phyloP scores from a whole-genome alignment of 2,797 vertebrate species.

The Platalea minor region DNA sequence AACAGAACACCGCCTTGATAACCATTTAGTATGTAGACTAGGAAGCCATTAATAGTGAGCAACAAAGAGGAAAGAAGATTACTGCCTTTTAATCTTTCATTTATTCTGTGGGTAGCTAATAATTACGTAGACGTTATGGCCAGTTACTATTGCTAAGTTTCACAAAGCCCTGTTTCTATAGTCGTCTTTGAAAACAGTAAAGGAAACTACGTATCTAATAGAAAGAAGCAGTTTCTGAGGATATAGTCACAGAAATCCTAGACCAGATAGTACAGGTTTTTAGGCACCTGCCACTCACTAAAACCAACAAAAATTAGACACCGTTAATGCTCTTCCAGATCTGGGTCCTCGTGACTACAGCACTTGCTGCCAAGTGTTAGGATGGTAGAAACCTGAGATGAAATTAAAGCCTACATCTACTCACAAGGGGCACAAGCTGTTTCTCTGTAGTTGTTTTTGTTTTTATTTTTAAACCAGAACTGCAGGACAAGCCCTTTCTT shows the following conservation, averaged over 20 bases:
- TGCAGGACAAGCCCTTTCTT: background rate
- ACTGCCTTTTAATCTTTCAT: constrained; percentile 56
- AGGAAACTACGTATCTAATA: background rate
- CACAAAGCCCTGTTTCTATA: constrained; percentile 23
- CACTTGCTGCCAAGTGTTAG: background rate
- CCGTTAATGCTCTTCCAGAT: background rate
- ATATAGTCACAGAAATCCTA: background rate
- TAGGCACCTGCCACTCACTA: background rate
- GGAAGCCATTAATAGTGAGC: constrained; percentile 44
- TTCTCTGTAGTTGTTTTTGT: background rate
- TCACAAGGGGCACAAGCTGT: background rate
- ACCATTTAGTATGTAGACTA: constrained; percentile 58
- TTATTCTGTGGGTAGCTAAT: constrained; percentile 62
- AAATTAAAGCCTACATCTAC: constrained; percentile 15
- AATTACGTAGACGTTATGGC: constrained; percentile 56
- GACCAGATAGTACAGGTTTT: background rate
- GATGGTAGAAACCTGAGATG: background rate
- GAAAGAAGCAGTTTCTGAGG: background rate
- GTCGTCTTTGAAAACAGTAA: background rate
- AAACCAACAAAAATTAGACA: background rate
- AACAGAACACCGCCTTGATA: constrained; percentile 45
- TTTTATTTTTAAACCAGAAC: constrained; percentile 24
- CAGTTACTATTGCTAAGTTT: constrained; percentile 60
- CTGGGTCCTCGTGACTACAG: background rate
- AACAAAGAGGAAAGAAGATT: constrained; percentile 67